Conservation (phyloP, 2,797 vertebrate species). For the Morelia viridis region DNA sequence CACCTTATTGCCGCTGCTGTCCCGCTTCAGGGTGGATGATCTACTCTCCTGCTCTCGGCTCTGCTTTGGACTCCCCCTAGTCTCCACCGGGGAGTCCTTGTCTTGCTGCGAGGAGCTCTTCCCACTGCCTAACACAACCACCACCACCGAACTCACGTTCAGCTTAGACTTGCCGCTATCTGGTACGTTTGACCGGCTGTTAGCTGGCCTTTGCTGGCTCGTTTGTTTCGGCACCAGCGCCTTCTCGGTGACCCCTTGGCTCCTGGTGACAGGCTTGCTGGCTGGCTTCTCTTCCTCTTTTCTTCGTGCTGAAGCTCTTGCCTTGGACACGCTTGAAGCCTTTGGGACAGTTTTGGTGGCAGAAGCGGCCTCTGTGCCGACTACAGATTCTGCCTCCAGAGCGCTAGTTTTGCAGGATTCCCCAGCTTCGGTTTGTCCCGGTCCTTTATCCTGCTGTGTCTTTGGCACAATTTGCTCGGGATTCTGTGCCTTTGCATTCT, state of each 20-base stretch:
- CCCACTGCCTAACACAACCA: slow-evolving; percentile 60
- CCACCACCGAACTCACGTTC: slow-evolving; percentile 28
- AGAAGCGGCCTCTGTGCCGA: slow-evolving; percentile 7
- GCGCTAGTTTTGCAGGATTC: slow-evolving; percentile 21
- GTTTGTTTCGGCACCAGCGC: slow-evolving; percentile 45
- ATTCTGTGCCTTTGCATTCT: slow-evolving; percentile 26
- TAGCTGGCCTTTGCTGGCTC: not conserved
- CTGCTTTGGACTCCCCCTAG: slow-evolving; percentile 62
- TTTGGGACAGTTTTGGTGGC: slow-evolving; percentile 45
- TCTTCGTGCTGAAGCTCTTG: slow-evolving; percentile 40
- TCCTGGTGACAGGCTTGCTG: slow-evolving; percentile 40
- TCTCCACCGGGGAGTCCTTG: slow-evolving; percentile 68
- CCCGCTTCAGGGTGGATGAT: slow-evolving; percentile 55
- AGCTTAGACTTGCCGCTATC: slow-evolving; percentile 58
- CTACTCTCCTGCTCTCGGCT: slow-evolving; percentile 69
- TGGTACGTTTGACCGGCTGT: slow-evolving; percentile 41
- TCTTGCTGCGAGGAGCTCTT: slow-evolving; percentile 64
- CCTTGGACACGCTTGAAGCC: slow-evolving; percentile 52
- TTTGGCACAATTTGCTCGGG: slow-evolving; percentile 17
- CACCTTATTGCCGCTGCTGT: slow-evolving; percentile 72
- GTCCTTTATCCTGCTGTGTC: slow-evolving; percentile 46
- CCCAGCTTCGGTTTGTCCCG: slow-evolving; percentile 11
- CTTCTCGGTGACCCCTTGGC: slow-evolving; percentile 56
- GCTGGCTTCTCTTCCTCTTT: slow-evolving; percentile 58
- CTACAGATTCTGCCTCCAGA: not conserved